A percentile compares a stretch with the other conserved stretches of the same genome.
phyloP scores from a whole-genome alignment of 2,888 invertebrate genomes.

The Sminthurinus aureus region DNA sequence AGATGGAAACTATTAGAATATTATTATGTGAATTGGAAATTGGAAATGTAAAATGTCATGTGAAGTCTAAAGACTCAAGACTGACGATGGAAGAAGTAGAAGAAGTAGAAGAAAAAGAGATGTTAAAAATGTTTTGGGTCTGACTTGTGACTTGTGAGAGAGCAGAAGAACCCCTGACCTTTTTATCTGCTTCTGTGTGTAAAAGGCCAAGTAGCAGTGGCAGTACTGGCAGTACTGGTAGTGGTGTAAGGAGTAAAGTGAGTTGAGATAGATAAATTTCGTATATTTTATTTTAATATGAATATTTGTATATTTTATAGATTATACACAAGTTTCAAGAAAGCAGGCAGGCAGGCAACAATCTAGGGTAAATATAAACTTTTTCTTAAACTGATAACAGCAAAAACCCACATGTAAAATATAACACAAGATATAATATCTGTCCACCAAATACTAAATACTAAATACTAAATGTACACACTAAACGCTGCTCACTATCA shows the following conservation, averaged over 20 bases:
- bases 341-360: slow-evolving; percentile 13
- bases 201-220: background rate
- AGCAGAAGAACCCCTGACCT: background rate
- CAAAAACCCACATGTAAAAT: background rate
- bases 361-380: slow-evolving; percentile 46
- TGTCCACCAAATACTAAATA: background rate
- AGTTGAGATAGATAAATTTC: background rate
- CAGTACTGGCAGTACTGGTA: too few species aligned
- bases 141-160: too few species aligned
- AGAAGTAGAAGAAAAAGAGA: background rate
- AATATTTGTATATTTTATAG: slow-evolving; percentile 13
- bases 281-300: background rate
- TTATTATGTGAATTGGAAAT: background rate
- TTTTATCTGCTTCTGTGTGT: background rate
- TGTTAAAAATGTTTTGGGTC: too few species aligned
- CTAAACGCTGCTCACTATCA: background rate
- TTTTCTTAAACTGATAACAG: slow-evolving; percentile 18
- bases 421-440: background rate
- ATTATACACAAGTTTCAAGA: background rate
- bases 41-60: background rate
- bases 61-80: too few species aligned
- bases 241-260: slow-evolving; percentile 5
- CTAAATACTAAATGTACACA: background rate
- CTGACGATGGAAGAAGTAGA: background rate
- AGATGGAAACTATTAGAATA: background rate